These are phyloP conservation scores for Steinernema khuongi DNA, from an alignment of 1,140 invertebrate genomes.

Conservation along the genomic window DNA sequence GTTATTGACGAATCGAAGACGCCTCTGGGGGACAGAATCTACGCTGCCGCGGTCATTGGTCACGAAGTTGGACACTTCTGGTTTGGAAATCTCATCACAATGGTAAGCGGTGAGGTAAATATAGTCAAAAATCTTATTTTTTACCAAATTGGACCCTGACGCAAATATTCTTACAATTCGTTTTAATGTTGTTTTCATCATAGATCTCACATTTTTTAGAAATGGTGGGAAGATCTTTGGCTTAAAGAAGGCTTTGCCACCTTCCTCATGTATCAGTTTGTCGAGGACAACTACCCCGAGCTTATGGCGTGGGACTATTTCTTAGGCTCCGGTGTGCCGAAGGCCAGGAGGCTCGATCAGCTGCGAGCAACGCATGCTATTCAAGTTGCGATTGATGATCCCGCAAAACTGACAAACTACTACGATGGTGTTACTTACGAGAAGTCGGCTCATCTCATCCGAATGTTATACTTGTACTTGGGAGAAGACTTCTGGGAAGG, in stretches of 20 bases:
- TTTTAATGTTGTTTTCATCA: no score
- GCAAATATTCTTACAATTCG: no score
- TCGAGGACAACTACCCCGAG: conserved; percentile 29
- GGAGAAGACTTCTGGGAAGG: not conserved
- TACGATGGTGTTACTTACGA: conserved; percentile 87
- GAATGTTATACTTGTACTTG: not conserved
- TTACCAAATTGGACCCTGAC: no score
- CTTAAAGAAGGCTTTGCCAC: conserved; percentile 65
- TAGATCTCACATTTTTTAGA: not conserved
- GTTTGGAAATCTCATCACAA: conserved; percentile 66
- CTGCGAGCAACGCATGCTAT: conserved; percentile 82
- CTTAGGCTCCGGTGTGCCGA: not conserved
- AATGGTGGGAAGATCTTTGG: conserved; percentile 76
- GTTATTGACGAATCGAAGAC: conserved; percentile 70
- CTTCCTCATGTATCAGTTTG: conserved; percentile 60
- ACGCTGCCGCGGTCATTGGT: conserved; percentile 72
- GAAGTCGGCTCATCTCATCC: conserved; percentile 67
- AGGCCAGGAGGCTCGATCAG: conserved; percentile 68
- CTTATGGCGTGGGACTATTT: conserved; percentile 7
- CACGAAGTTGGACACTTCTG: conserved; percentile 82
- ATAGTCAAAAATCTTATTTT: no score
- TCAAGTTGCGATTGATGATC: conserved; percentile 75
- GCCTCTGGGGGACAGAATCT: conserved; percentile 67
- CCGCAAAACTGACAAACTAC: conserved; percentile 82
- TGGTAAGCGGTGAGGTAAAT: no score